Base-by-base conservation (phyloP, 2,113 vertebrate genomes). In the Ascaphus truei region DNA sequence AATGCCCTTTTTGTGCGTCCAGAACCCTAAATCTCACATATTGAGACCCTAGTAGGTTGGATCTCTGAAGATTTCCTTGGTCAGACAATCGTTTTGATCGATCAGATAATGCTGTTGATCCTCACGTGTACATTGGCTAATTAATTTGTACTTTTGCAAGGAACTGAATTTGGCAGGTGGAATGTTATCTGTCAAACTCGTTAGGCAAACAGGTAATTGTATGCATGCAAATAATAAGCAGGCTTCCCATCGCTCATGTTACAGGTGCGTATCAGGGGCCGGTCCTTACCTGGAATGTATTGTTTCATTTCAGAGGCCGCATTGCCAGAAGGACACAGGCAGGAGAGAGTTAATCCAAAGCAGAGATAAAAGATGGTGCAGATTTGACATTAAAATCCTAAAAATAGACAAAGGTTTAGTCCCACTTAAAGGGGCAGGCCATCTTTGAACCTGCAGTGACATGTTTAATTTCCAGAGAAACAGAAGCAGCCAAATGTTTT, bases 101-200 rank as follows among this genome's bases (percentile, higher is more conserved):
- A 25, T 20, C 37, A 16, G 1, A 45, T 62, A 62, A 47, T 30
- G 27, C 23, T 12, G 9, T 33, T 29, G 39, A 47, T 50, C 6
- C 7, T 8, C 53, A 68, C 39, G 55, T 68, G 66, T 36, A 34
- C 22, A 58, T 27, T 23, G 23, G 16, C n/a, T 11, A 39, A 47
- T 27, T 69, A 69, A 69, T 69, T 69, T 20, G 25, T 51, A 60
- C 64, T 51, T 66, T 55, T 22, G 25, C 29, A 53, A 36, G 31
- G 11, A 45, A 57, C 13, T 41, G 37, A 25, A 57, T 23, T 18
- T 26, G 47, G 37, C 30, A 13, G 33, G 8, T 34, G 53, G 64
- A 66, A 66, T 66, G 63, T 66, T 66, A 56, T 66, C 51, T 43
- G 63, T 57, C 52, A 47, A 33, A 29, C 64, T 57, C 20, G 64